phyloP scores from a whole-genome alignment of 1,140 invertebrate genomes.

The Diorhabda carinulata region DNA sequence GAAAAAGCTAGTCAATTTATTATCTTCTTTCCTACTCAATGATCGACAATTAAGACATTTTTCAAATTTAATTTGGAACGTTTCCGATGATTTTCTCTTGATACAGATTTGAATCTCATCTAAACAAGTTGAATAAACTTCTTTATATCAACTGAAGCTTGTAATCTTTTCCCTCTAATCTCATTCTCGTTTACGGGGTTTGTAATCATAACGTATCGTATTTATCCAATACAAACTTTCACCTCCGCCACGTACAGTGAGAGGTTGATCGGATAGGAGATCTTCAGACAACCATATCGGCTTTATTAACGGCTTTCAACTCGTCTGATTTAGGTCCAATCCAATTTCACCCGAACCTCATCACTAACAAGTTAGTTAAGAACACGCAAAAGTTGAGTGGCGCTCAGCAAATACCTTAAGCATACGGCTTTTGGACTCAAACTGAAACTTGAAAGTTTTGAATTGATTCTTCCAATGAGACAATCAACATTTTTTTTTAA shows the following conservation, averaged over 20 bases:
- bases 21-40: no score
- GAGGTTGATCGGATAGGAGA: not conserved
- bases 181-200: not conserved
- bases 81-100: no score
- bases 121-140: no score
- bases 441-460: not conserved
- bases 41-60: no score
- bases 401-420: not conserved
- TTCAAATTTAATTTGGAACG: no score
- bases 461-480: not conserved
- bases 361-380: not conserved
- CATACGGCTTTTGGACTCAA: not conserved
- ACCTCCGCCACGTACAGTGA: not conserved
- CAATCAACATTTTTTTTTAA: no score
- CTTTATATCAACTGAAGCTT: not conserved
- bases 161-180: not conserved
- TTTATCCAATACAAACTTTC: not conserved
- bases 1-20: no score
- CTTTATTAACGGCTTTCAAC: conserved; percentile 12
- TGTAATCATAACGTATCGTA: not conserved
- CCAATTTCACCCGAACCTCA: conserved; percentile 11
- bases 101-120: no score
- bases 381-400: conserved; percentile 1
- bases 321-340: conserved; percentile 14
- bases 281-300: conserved; percentile 9